Conservation (phyloP, 2,113 vertebrate genomes). For the Catharus fuscescens region DNA sequence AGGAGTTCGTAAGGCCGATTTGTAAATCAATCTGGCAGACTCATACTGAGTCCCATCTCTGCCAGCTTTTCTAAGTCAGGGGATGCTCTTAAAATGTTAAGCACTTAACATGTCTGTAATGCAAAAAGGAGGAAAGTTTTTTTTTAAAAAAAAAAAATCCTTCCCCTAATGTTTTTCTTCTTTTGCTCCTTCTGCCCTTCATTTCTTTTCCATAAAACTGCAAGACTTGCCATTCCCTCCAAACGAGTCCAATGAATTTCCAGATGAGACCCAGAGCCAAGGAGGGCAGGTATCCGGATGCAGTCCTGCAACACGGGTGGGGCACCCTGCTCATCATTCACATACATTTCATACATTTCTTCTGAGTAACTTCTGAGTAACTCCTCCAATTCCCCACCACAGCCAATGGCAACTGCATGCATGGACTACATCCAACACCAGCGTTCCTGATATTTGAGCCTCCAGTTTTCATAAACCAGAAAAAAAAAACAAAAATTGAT, state of each 20-base stretch:
- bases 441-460: background rate
- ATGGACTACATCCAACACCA: background rate
- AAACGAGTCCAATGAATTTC: background rate
- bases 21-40: conserved; percentile 79
- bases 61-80: conserved; percentile 55
- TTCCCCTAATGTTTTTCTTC: background rate
- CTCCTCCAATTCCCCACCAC: background rate
- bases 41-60: conserved; percentile 37
- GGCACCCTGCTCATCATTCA: background rate
- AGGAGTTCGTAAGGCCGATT: conserved; percentile 64
- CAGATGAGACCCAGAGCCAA: background rate
- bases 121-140: background rate
- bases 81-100: conserved; percentile 63
- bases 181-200: background rate
- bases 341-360: background rate
- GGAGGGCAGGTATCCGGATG: background rate
- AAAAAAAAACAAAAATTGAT: background rate
- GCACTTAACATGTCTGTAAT: background rate
- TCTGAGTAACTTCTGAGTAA: background rate
- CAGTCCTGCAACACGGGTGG: background rate
- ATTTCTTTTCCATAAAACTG: background rate
- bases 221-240: background rate
- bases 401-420: background rate
- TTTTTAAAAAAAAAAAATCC: too few relatives aligned
- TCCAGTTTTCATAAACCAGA: background rate